A percentile compares a stretch with the other conserved stretches of the same genome.
These are phyloP conservation scores for Mormyrus hasselquistii DNA, from an alignment of 2,797 vertebrate species.

Conservation along the genomic window DNA sequence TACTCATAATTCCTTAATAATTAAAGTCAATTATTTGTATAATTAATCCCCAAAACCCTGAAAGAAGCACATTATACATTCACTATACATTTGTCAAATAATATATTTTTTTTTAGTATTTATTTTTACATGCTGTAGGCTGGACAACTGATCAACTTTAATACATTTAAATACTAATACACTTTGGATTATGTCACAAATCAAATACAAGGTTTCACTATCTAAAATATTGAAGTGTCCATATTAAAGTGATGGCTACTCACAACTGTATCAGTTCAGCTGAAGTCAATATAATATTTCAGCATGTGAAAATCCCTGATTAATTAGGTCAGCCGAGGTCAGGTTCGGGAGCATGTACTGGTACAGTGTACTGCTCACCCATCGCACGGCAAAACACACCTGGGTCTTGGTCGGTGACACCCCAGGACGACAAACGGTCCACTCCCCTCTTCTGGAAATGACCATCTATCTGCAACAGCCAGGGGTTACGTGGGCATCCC, in stretches of 20 bases:
- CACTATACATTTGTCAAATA: background rate
- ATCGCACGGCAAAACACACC: background rate
- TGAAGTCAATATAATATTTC: conserved; percentile 42
- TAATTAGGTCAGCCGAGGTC: background rate
- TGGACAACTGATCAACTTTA: background rate
- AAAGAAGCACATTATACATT: background rate
- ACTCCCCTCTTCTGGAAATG: background rate
- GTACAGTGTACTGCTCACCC: background rate
- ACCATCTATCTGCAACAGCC: background rate
- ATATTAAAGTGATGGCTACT: background rate
- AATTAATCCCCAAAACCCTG: background rate
- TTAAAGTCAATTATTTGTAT: conserved; percentile 17
- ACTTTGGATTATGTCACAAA: background rate
- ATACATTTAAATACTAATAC: background rate
- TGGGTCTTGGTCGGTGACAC: background rate
- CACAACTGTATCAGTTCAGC: conserved; percentile 53
- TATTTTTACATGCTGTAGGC: background rate
- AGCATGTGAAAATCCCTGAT: background rate
- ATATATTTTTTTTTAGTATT: background rate
- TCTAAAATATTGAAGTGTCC: background rate
- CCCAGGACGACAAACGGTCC: background rate
- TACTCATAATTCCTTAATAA: conserved; percentile 22
- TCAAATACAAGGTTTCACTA: background rate
- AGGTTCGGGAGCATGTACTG: background rate
- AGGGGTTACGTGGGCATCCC: background rate